These are phyloP conservation scores for Etia nguti DNA, from an alignment of 2,113 vertebrate genomes.

Conservation along the genomic window DNA sequence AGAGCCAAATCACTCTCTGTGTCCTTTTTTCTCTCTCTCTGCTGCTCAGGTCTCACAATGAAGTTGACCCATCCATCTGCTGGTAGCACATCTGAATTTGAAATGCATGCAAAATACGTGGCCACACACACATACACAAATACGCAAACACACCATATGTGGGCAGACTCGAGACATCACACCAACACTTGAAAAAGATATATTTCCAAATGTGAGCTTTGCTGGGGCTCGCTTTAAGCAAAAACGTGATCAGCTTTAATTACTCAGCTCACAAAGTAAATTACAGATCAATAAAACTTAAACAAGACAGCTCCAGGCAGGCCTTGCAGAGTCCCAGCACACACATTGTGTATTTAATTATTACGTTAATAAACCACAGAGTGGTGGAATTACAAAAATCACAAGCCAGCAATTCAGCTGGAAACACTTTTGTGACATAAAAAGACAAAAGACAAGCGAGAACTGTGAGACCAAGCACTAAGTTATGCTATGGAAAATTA, in stretches of 20 bases:
- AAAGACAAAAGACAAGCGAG: not conserved
- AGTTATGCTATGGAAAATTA: not conserved
- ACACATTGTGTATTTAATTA: constrained; percentile 8
- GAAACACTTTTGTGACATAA: not conserved
- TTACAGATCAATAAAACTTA: constrained; percentile 24
- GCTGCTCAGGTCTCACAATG: constrained; percentile 24
- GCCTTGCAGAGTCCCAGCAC: not conserved
- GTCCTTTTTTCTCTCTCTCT: not conserved
- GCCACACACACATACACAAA: not conserved
- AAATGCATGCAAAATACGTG: not conserved
- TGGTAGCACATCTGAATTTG: constrained; percentile 23
- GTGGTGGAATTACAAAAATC: not conserved
- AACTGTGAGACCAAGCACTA: not conserved
- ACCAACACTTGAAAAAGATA: not conserved
- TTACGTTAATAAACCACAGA: not conserved
- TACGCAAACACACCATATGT: not conserved
- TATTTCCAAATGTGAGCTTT: not conserved
- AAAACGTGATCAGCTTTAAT: constrained; percentile 8
- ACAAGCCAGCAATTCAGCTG: not conserved
- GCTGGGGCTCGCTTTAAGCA: not conserved
- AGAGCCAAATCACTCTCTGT: constrained; percentile 35
- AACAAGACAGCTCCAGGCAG: not conserved
- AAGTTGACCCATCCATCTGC: constrained; percentile 22
- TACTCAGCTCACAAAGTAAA: not conserved
- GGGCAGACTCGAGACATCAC: not conserved